Evolutionary conservation across 2,888 invertebrate genomes (phyloP).

Genomic region (Limnephilus rhombicus): DNA sequence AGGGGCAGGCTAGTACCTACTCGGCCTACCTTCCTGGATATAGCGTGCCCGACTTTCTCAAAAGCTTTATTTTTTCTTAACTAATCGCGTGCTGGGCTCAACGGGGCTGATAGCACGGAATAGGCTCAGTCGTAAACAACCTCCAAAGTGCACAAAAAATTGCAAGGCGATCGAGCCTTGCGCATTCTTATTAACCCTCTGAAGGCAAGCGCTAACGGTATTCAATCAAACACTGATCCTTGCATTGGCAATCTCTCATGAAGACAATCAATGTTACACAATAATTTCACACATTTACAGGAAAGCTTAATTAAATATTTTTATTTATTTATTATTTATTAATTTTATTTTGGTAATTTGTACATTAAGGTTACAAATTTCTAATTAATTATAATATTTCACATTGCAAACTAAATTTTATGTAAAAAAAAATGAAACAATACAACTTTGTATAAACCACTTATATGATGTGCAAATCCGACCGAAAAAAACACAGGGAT

Average conservation of each 20-base stretch:
- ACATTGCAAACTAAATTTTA: no score
- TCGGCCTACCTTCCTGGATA: not conserved
- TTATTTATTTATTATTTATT: no score
- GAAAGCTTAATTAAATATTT: no score
- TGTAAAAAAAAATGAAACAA: no score
- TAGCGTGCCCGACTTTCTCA: slow-evolving; percentile 41
- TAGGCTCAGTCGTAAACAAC: slow-evolving; percentile 37
- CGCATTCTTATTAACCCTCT: slow-evolving; percentile 17
- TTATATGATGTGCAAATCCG: no score
- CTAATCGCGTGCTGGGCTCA: slow-evolving; percentile 29
- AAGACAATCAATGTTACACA: not conserved
- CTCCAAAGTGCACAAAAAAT: slow-evolving; percentile 44
- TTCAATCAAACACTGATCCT: not conserved
- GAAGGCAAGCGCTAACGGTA: not conserved
- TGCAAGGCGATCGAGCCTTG: slow-evolving; percentile 13
- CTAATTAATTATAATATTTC: no score
- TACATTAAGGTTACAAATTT: no score
- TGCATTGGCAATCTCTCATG: not conserved
- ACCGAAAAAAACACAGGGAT: no score
- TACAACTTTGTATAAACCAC: no score
- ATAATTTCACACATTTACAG: no score
- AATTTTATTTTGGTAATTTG: no score
- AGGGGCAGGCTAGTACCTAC: not conserved
- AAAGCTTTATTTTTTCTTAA: slow-evolving; percentile 39
- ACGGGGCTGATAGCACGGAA: slow-evolving; percentile 18